Conservation (phyloP, 1,140 invertebrate species). For the Panagrolaimus sp. region DNA sequence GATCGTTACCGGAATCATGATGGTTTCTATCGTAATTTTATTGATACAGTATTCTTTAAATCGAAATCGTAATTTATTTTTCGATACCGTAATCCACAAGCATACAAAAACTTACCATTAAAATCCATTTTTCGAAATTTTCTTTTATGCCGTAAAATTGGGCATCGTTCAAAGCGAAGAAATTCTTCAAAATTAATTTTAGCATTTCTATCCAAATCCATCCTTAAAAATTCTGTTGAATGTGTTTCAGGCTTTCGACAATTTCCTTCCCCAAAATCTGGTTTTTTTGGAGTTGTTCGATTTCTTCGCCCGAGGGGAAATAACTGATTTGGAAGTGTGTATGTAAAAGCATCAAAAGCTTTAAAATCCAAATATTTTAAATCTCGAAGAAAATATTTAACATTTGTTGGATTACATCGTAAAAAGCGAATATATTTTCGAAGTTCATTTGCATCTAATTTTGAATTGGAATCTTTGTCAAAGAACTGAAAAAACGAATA, state of each 20-base stretch:
- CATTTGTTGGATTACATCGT: slow-evolving; percentile 5
- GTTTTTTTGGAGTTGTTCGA: slow-evolving; percentile 1
- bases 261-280: neutral
- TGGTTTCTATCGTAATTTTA: too few species aligned
- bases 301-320: neutral
- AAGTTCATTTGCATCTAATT: neutral
- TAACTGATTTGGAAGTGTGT: neutral
- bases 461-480: neutral
- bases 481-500: neutral
- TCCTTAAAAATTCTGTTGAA: neutral
- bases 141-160: slow-evolving; percentile 3
- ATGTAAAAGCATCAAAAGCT: neutral
- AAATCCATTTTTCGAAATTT: neutral
- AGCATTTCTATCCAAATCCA: neutral
- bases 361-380: slow-evolving; percentile 3
- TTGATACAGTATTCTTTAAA: too few species aligned
- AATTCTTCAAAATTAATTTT: slow-evolving; percentile 9
- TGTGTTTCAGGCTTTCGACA: slow-evolving; percentile 1
- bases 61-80: too few species aligned
- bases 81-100: neutral
- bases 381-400: neutral
- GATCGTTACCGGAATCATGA: too few species aligned
- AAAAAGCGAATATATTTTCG: neutral
- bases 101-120: neutral
- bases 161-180: neutral